phyloP scores from a whole-genome alignment of 2,888 invertebrate species.

The Mesorhabditis spiculigera region DNA sequence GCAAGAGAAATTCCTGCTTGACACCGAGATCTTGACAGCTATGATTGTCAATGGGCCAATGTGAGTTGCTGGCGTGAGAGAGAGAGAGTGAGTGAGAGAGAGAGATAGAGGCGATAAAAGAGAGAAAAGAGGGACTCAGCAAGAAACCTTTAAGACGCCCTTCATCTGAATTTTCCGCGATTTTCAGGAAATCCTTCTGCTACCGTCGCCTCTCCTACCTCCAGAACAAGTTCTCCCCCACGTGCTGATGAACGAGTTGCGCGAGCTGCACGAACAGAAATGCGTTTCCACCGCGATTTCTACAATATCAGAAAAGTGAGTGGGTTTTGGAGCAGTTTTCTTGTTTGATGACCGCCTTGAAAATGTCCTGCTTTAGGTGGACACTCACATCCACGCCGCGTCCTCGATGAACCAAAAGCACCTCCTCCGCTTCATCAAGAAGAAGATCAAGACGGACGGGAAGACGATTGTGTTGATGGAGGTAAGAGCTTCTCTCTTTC shows the following conservation, averaged over 20 bases:
- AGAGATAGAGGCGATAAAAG: neutral
- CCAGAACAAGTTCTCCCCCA: slow-evolving; percentile 88
- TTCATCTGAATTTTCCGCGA: too few species aligned
- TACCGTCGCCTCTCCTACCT: slow-evolving; percentile 92
- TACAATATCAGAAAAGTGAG: slow-evolving; percentile 85
- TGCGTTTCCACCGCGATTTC: slow-evolving; percentile 97
- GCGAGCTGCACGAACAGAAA: slow-evolving; percentile 93
- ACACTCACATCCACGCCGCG: slow-evolving; percentile 98
- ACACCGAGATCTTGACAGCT: slow-evolving; percentile 48
- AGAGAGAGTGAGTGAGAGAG: neutral
- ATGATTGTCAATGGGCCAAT: slow-evolving; percentile 97
- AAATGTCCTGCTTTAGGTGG: slow-evolving; percentile 85
- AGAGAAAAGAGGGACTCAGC: too few species aligned
- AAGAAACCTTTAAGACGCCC: too few species aligned
- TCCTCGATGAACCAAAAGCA: slow-evolving; percentile 99
- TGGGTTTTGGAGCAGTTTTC: neutral
- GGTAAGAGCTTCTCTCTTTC: slow-evolving; percentile 67
- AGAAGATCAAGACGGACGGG: slow-evolving; percentile 84
- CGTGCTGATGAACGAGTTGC: slow-evolving; percentile 77
- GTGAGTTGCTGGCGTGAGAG: slow-evolving; percentile 61
- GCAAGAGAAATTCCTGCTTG: slow-evolving; percentile 51
- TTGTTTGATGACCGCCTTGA: neutral
- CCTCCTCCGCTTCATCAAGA: slow-evolving; percentile 93
- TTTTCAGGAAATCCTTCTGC: slow-evolving; percentile 91
- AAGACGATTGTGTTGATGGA: slow-evolving; percentile 75